Percentiles rank a stretch among this genome's conserved stretches.
phyloP scores from a whole-genome alignment of 2,113 vertebrate species.

The Marmota flaviventris region DNA sequence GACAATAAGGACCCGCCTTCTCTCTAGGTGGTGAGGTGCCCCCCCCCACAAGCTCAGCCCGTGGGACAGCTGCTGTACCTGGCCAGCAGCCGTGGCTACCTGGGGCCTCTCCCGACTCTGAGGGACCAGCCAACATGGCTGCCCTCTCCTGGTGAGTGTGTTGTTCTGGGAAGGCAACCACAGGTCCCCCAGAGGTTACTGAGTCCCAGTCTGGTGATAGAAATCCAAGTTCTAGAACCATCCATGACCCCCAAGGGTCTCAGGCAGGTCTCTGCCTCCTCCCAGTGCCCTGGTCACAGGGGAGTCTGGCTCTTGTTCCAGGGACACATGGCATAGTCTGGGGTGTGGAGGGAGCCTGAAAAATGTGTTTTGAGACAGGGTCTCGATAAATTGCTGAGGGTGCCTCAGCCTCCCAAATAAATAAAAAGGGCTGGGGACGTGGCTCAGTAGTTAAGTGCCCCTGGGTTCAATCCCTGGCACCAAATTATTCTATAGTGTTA shows the following conservation, averaged over 20 bases:
- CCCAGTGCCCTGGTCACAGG: no score
- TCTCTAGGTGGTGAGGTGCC: no score
- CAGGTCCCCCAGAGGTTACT: no score
- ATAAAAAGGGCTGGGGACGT: background rate
- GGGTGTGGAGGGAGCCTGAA: background rate
- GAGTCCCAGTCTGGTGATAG: no score
- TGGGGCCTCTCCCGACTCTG: no score
- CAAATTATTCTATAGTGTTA: background rate
- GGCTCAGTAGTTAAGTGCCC: background rate
- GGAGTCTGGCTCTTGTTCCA: background rate
- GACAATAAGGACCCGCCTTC: fast-evolving
- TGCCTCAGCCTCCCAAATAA: no score
- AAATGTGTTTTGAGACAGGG: no score
- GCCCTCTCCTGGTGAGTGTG: background rate
- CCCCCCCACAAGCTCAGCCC: background rate
- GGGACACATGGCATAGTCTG: background rate
- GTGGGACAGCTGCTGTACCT: background rate
- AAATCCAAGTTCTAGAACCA: no score
- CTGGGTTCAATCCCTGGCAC: no score
- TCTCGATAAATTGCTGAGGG: no score
- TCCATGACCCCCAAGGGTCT: no score
- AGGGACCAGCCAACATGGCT: background rate
- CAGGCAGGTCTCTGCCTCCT: no score
- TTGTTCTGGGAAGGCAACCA: background rate
- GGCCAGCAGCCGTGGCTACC: background rate